Percentiles rank a stretch among this genome's conserved stretches.
phyloP scores from a whole-genome alignment of 2,113 vertebrate genomes.

The Piaya cayana region DNA sequence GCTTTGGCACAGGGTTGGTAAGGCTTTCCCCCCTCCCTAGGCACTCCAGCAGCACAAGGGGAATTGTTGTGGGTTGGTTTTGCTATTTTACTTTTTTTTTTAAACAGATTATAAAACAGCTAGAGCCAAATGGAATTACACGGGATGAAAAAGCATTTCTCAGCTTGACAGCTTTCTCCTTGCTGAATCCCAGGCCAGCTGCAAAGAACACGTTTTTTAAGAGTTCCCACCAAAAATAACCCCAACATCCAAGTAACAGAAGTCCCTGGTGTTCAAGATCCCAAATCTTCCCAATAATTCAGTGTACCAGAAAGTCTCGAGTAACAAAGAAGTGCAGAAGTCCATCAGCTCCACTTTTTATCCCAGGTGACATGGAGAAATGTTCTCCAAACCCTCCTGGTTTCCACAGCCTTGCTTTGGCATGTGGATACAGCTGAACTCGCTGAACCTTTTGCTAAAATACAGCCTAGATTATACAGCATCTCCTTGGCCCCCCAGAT shows the following conservation, averaged over 20 bases:
- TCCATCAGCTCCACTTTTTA: not conserved
- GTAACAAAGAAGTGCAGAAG: not conserved
- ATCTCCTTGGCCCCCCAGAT: not conserved
- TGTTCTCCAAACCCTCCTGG: not conserved
- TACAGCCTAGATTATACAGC: not conserved
- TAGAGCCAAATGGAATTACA: conserved; percentile 33
- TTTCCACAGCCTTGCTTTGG: not conserved
- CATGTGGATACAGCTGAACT: not conserved
- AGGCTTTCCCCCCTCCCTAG: not conserved
- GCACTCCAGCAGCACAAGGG: not conserved
- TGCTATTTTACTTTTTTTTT: not conserved
- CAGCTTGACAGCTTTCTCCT: conserved; percentile 3
- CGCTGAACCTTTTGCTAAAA: not conserved
- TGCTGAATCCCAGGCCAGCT: not conserved
- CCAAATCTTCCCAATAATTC: not conserved
- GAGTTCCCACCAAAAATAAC: conserved; percentile 2
- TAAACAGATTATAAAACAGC: not conserved
- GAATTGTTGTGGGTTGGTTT: not conserved
- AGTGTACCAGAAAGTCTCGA: not conserved
- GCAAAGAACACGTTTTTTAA: not conserved
- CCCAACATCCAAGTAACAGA: not conserved
- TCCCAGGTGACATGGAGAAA: not conserved
- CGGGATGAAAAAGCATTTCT: not conserved
- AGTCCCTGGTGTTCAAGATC: not conserved
- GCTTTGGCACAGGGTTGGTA: not conserved